Percentiles rank a stretch among this genome's conserved stretches.
phyloP scores from a whole-genome alignment of 2,113 vertebrate genomes.

The Uria aalge region DNA sequence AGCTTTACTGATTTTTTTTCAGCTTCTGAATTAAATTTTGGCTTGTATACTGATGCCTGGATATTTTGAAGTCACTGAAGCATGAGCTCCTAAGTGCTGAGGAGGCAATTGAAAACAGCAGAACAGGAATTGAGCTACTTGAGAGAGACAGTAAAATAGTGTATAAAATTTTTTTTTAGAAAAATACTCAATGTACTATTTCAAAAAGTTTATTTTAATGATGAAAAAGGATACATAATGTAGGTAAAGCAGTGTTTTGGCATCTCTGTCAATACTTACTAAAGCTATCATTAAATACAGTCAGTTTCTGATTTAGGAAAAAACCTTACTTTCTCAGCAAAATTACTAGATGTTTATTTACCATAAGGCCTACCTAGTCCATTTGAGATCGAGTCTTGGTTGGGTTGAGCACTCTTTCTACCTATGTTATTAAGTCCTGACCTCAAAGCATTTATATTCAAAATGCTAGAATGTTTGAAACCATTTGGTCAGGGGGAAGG shows the following conservation, averaged over 20 bases:
- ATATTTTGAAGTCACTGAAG: constrained; percentile 56
- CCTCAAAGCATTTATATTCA: neutral
- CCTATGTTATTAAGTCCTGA: neutral
- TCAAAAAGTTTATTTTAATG: neutral
- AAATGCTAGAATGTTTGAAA: neutral
- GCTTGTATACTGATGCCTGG: neutral
- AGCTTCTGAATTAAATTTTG: constrained; percentile 56
- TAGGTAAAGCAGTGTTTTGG: neutral
- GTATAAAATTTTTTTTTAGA: neutral
- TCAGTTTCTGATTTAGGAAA: neutral
- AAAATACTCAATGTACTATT: neutral
- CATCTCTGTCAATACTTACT: neutral
- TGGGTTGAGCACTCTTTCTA: neutral
- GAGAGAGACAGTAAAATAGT: constrained; percentile 26
- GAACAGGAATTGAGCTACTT: constrained; percentile 44
- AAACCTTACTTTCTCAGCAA: neutral
- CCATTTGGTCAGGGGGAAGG: neutral
- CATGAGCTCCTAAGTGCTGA: constrained; percentile 37
- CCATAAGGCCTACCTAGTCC: neutral
- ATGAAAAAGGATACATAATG: neutral
- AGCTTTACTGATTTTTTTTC: constrained; percentile 31
- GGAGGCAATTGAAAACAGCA: constrained; percentile 46
- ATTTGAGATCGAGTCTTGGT: neutral
- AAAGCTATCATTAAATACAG: neutral
- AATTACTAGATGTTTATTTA: neutral